A percentile compares a stretch with the other conserved stretches of the same genome.
Evolutionary conservation across 2,113 vertebrate genomes (phyloP).

Genomic region (Pollimyrus isidori): DNA sequence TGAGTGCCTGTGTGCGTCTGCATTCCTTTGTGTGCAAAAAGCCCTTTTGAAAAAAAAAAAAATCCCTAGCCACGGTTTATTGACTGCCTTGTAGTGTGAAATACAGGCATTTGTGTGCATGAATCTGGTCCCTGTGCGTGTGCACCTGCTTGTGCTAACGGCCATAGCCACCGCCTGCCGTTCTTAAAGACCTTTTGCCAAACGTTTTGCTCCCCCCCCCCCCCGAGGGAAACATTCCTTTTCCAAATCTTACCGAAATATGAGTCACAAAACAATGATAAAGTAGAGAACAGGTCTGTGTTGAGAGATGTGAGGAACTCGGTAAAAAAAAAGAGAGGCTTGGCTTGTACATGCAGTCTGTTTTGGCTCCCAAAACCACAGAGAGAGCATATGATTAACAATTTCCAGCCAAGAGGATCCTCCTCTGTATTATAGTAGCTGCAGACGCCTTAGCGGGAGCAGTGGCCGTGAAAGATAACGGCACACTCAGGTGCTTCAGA

Average conservation of each 20-base stretch:
- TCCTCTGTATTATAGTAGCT: not conserved
- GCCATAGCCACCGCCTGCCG: not conserved
- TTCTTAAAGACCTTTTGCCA: not conserved
- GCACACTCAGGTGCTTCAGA: not conserved
- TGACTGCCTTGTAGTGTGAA: not conserved
- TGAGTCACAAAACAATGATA: not conserved
- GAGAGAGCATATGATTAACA: not conserved
- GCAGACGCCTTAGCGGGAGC: not conserved
- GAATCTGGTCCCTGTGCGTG: not conserved
- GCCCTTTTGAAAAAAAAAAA: not conserved
- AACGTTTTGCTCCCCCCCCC: not conserved
- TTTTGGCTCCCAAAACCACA: not conserved
- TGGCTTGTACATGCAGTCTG: not conserved
- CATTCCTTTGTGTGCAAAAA: slow-evolving; percentile 20
- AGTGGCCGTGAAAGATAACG: not conserved
- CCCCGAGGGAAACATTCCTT: not conserved
- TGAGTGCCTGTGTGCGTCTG: slow-evolving; percentile 23
- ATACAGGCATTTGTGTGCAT: not conserved
- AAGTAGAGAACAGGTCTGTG: not conserved
- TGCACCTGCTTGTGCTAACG: not conserved
- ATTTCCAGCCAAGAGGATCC: not conserved
- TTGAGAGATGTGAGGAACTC: not conserved
- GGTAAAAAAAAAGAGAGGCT: too few species aligned
- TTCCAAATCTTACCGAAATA: not conserved
- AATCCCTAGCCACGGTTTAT: not conserved